phyloP scores from a whole-genome alignment of 23 tunicate species.

The Styela clava region DNA sequence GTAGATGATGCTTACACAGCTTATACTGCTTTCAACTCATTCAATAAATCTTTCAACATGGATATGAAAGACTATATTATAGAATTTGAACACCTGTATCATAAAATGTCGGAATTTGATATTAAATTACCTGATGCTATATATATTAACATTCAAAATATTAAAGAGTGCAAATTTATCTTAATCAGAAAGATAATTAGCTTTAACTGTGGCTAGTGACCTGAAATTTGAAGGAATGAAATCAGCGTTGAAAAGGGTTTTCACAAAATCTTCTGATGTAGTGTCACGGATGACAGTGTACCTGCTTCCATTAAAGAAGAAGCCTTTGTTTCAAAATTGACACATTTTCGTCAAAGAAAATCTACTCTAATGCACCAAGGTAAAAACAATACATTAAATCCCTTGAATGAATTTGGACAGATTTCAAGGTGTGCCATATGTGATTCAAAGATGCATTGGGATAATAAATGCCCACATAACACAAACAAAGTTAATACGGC shows the following conservation, averaged over 20 bases:
- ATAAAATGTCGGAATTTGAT: neutral
- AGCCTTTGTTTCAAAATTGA: neutral
- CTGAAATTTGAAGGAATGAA: too few relatives aligned
- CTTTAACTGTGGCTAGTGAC: too few relatives aligned
- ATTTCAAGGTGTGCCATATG: neutral
- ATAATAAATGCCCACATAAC: neutral
- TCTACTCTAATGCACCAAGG: neutral
- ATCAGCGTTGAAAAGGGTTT: neutral
- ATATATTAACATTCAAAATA: slow-evolving; percentile 26
- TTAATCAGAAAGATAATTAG: neutral
- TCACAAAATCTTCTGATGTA: neutral
- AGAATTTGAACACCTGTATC: slow-evolving; percentile 25
- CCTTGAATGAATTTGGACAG: neutral
- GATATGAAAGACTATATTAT: slow-evolving; percentile 26
- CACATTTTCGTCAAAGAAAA: neutral
- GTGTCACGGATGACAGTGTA: neutral
- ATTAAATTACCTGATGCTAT: slow-evolving; percentile 35
- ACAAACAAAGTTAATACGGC: neutral
- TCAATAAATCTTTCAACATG: slow-evolving; percentile 6
- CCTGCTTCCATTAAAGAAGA: neutral
- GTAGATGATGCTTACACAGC: slow-evolving; percentile 38
- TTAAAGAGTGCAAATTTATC: neutral
- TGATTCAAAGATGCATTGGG: neutral
- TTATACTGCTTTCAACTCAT: slow-evolving; percentile 12
- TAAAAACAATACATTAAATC: neutral